Percentiles rank a stretch among this genome's conserved stretches.
These are phyloP conservation scores for Macrotis lagotis DNA, from an alignment of 2,113 vertebrate genomes.

Conservation along the genomic window DNA sequence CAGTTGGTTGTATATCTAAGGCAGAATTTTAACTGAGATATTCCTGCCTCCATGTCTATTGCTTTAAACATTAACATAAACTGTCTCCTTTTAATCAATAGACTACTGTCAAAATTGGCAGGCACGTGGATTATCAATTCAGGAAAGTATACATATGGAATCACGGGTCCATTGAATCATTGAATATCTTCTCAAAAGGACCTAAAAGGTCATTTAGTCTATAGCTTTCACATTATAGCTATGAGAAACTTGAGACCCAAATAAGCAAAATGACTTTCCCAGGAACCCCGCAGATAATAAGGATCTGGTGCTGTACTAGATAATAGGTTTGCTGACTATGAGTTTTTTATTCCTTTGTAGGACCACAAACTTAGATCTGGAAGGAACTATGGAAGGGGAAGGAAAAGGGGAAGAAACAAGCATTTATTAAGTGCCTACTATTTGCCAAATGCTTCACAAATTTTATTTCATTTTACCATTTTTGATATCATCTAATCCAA, in stretches of 20 bases:
- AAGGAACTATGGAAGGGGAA: not conserved
- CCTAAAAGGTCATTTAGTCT: not conserved
- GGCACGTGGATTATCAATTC: not conserved
- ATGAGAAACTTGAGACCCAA: not conserved
- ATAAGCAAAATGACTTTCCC: not conserved
- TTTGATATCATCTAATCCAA: not conserved
- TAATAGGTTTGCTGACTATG: not conserved
- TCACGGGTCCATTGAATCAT: not conserved
- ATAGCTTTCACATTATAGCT: not conserved
- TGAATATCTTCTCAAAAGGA: not conserved
- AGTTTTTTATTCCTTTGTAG: not conserved
- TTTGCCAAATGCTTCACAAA: not conserved
- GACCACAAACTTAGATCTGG: not conserved
- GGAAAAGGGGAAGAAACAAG: not conserved
- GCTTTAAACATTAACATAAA: not conserved
- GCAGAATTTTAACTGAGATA: not conserved
- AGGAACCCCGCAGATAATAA: not conserved
- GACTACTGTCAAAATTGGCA: not conserved
- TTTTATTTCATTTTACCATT: not conserved
- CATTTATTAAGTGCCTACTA: not conserved
- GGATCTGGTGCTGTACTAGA: not conserved
- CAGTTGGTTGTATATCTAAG: too few relatives aligned
- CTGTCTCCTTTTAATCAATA: too few relatives aligned
- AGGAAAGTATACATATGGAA: not conserved
- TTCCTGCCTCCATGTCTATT: not conserved